These are phyloP conservation scores for Dinoponera quadriceps DNA, from an alignment of 1,140 invertebrate genomes.

Conservation along the genomic window DNA sequence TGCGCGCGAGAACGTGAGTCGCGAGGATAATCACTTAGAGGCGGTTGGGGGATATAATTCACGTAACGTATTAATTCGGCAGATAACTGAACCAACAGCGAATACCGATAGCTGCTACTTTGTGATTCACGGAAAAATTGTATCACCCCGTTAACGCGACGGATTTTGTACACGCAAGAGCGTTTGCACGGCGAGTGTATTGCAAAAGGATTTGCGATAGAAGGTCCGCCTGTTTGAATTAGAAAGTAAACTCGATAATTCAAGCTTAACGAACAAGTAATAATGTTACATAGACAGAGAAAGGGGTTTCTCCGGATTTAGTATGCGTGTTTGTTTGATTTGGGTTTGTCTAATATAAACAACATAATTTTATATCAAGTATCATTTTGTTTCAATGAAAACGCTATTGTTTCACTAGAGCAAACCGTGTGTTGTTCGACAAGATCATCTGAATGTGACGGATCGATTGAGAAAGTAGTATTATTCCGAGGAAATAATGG, in stretches of 20 bases:
- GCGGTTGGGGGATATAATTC: constrained; percentile 30
- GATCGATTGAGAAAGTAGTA: too few species aligned
- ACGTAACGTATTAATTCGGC: constrained; percentile 36
- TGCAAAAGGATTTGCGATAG: constrained; percentile 25
- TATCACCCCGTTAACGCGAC: constrained; percentile 32
- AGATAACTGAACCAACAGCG: constrained; percentile 8
- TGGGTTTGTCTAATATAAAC: too few species aligned
- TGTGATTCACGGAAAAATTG: constrained; percentile 18
- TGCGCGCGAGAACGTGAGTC: constrained; percentile 20
- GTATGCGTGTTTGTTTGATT: too few species aligned
- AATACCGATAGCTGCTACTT: constrained; percentile 1
- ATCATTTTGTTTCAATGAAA: too few species aligned
- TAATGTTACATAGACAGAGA: too few species aligned
- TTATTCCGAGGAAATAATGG: too few species aligned
- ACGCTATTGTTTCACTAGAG: too few species aligned
- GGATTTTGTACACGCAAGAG: not conserved
- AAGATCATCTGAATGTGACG: too few species aligned
- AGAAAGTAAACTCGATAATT: constrained; percentile 10
- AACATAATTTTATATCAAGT: too few species aligned
- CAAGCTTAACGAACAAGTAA: constrained; percentile 27
- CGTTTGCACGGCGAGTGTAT: not conserved
- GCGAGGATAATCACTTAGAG: constrained; percentile 43
- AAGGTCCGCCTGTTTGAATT: not conserved
- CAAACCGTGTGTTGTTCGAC: too few species aligned
- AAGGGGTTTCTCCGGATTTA: too few species aligned